These are phyloP conservation scores for Clistopyga incitator DNA, from an alignment of 2,888 invertebrate genomes.

Conservation along the genomic window DNA sequence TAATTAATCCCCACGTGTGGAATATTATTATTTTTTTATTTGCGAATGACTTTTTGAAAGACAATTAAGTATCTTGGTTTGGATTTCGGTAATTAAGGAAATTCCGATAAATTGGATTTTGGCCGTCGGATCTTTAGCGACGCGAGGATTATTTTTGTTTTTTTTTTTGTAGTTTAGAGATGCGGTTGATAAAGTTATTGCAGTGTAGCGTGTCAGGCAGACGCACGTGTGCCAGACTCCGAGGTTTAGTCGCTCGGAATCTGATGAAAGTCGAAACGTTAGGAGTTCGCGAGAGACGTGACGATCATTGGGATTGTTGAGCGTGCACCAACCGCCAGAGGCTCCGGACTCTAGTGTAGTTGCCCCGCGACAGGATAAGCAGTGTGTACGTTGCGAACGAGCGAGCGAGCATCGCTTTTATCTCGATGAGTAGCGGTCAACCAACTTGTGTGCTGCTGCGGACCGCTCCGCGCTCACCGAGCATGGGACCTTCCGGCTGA, in stretches of 20 bases:
- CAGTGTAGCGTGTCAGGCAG: conserved; percentile 52
- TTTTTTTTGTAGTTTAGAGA: conserved; percentile 30
- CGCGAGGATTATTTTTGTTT: neutral
- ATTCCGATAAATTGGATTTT: neutral
- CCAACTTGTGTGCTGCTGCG: conserved; percentile 73
- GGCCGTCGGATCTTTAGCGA: conserved; percentile 3
- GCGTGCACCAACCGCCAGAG: conserved; percentile 65
- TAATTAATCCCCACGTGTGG: neutral
- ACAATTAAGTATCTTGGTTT: neutral
- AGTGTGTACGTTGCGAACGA: conserved; percentile 16
- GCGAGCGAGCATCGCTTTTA: conserved; percentile 44
- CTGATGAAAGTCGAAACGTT: conserved; percentile 72
- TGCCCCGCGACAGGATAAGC: conserved; percentile 21
- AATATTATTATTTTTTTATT: neutral
- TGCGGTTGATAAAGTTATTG: neutral
- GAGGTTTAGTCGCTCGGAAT: conserved; percentile 5
- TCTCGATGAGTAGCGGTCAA: conserved; percentile 75
- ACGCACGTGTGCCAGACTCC: conserved; percentile 66
- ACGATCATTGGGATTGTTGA: conserved; percentile 78
- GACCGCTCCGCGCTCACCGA: neutral
- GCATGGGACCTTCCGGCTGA: conserved; percentile 61
- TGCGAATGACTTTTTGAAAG: neutral
- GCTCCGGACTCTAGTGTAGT: neutral
- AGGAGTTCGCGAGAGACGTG: conserved; percentile 74
- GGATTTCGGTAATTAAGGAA: neutral